Conservation (phyloP, 2,113 vertebrate genomes). For the Laticauda laticaudata region DNA sequence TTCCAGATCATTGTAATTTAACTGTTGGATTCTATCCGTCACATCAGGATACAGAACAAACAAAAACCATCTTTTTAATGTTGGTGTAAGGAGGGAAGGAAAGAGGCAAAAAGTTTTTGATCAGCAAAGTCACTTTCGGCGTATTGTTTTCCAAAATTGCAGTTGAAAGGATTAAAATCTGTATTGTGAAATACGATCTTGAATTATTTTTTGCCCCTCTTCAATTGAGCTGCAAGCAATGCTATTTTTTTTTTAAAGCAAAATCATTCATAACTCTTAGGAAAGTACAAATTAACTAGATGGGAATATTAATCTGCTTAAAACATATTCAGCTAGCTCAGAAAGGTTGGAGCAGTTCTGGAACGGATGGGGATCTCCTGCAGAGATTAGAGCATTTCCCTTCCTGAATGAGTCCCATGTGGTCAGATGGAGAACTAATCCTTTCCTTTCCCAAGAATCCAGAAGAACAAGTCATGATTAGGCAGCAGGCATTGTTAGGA, state of each 20-base stretch:
- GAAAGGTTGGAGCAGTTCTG: not conserved
- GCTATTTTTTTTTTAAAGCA: not conserved
- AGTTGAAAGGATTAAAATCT: not conserved
- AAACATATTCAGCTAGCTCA: not conserved
- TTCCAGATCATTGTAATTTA: slow-evolving; percentile 46
- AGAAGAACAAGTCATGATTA: not conserved
- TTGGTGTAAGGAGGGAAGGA: slow-evolving; percentile 12
- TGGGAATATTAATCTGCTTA: not conserved
- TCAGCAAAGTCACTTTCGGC: slow-evolving; percentile 25
- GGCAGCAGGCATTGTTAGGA: not conserved
- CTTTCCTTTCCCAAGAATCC: not conserved
- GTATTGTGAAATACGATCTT: not conserved
- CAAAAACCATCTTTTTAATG: slow-evolving; percentile 35
- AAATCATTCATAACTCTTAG: not conserved
- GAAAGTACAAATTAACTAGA: not conserved
- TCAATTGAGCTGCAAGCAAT: not conserved
- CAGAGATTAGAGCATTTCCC: not conserved
- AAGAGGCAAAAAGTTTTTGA: slow-evolving; percentile 7
- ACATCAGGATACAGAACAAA: slow-evolving; percentile 41
- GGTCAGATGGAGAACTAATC: not conserved
- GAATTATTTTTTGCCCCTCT: slow-evolving; percentile 23
- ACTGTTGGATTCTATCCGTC: slow-evolving; percentile 53
- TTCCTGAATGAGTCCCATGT: not conserved
- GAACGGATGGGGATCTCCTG: not conserved
- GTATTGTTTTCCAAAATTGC: slow-evolving; percentile 9